Percentiles rank a stretch among this genome's conserved stretches.
Conservation (phyloP, 92 coral and sea anemone genomes). For the Scolanthus callimorphus region DNA sequence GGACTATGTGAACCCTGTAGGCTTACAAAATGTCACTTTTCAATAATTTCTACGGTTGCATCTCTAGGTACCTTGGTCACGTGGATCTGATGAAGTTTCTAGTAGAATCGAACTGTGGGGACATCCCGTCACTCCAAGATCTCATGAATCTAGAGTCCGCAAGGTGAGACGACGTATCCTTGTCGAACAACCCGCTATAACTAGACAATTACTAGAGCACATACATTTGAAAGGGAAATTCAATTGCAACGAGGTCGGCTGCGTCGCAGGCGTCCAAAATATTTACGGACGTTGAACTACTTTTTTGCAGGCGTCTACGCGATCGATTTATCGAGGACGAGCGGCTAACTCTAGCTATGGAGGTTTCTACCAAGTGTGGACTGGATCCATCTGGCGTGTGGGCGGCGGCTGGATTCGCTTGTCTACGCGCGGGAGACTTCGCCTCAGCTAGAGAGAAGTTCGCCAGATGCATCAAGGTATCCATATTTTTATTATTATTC, state of each 20-base stretch:
- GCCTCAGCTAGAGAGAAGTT: slow-evolving; percentile 92
- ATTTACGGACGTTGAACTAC: no score
- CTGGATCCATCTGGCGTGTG: slow-evolving; percentile 94
- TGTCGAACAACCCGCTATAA: no score
- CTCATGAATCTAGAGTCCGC: slow-evolving; percentile 92
- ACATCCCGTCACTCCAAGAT: slow-evolving; percentile 89
- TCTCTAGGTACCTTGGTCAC: slow-evolving; percentile 83
- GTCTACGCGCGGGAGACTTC: slow-evolving; percentile 90
- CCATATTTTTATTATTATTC: no score
- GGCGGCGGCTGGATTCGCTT: slow-evolving; percentile 97
- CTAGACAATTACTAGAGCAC: no score
- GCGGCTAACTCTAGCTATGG: slow-evolving; percentile 91
- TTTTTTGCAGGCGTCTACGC: slow-evolving; percentile 80
- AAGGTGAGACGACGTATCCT: no score
- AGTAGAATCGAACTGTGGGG: slow-evolving; percentile 97
- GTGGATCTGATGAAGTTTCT: slow-evolving; percentile 97
- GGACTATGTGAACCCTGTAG: no score
- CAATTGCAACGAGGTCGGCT: no score
- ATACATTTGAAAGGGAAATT: no score
- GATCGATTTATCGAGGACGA: slow-evolving; percentile 94
- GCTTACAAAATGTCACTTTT: no score
- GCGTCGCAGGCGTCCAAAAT: no score
- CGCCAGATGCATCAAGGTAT: slow-evolving; percentile 88
- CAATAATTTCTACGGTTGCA: background rate
- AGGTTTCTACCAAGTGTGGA: slow-evolving; percentile 97